Conservation (phyloP, 2,113 vertebrate genomes). For the Platysternon megacephalum region DNA sequence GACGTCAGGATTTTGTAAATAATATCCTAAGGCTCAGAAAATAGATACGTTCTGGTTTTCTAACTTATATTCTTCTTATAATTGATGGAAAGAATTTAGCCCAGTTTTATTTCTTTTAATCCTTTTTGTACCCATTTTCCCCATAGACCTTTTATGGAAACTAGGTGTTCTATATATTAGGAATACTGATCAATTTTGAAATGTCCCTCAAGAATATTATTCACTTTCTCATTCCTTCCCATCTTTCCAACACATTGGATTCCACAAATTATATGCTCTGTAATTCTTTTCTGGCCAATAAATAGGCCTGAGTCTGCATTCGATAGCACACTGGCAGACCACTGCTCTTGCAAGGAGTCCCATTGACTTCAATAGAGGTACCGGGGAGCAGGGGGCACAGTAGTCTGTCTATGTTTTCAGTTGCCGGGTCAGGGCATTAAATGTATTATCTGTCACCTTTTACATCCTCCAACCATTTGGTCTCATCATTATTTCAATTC, state of each 20-base stretch:
- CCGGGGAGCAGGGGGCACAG: not conserved
- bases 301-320: not conserved
- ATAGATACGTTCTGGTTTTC: not conserved
- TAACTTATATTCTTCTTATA: not conserved
- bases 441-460: not conserved
- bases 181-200: not conserved
- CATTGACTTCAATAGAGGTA: not conserved
- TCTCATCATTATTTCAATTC: not conserved
- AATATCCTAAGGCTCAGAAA: not conserved
- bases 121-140: not conserved
- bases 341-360: accelerated
- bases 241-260: not conserved
- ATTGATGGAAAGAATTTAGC: not conserved
- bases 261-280: not conserved
- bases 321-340: not conserved
- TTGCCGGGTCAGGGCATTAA: not conserved
- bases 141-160: not conserved
- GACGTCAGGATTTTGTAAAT: not conserved
- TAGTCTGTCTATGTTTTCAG: not conserved
- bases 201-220: not conserved
- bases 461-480: not conserved
- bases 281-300: not conserved
- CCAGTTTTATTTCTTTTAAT: not conserved
- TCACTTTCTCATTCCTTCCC: not conserved
- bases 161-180: not conserved